phyloP scores from a whole-genome alignment of 2,797 vertebrate genomes.

The Enteromius trimaculatus region DNA sequence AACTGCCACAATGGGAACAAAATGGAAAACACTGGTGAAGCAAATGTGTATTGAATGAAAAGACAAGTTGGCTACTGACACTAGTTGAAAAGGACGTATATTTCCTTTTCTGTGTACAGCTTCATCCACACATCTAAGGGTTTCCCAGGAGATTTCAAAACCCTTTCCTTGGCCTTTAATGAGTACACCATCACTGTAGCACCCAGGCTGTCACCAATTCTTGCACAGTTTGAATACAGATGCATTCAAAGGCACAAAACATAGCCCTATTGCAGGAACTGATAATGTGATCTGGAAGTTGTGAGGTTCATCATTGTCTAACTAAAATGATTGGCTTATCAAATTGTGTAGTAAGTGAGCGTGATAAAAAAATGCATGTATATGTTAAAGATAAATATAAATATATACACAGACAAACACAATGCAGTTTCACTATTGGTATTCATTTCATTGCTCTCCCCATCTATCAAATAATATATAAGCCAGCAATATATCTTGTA shows the following conservation, averaged over 20 bases:
- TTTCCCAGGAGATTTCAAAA: constrained; percentile 52
- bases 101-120: constrained; percentile 43
- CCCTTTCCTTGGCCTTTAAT: constrained; percentile 50
- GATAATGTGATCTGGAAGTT: neutral
- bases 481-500: neutral
- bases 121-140: constrained; percentile 35
- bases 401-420: too few relatives aligned
- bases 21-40: constrained; percentile 38
- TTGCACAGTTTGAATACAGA: constrained; percentile 49
- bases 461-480: neutral
- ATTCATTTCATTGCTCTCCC: neutral
- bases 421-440: neutral
- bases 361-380: neutral
- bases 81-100: constrained; percentile 44
- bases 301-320: neutral
- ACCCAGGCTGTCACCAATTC: constrained; percentile 37
- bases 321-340: neutral
- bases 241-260: constrained; percentile 23
- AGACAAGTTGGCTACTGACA: constrained; percentile 42
- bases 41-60: constrained; percentile 48
- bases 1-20: constrained; percentile 30
- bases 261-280: neutral
- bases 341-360: too few relatives aligned
- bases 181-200: constrained; percentile 48
- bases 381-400: too few relatives aligned